Percentiles rank a stretch among this genome's conserved stretches.
These are phyloP conservation scores for Augiades crinisus DNA, from an alignment of 2,888 invertebrate species.

Conservation along the genomic window DNA sequence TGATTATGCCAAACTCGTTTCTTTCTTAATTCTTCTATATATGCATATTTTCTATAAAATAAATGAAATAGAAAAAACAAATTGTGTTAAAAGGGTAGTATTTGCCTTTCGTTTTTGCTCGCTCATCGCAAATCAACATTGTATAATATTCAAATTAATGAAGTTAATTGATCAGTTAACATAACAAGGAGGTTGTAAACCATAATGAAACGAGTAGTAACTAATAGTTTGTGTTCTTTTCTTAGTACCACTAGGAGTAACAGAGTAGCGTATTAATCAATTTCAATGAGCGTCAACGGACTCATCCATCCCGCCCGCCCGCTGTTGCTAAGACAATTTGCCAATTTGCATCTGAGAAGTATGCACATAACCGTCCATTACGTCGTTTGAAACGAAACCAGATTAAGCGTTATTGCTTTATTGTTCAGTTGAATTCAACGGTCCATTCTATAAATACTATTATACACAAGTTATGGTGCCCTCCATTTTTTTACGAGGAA, in stretches of 20 bases:
- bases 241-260: slow-evolving; percentile 16
- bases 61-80: no score
- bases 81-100: no score
- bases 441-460: not conserved
- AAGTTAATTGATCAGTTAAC: no score
- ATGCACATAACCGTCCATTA: slow-evolving; percentile 16
- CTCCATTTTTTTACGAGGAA: not conserved
- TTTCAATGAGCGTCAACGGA: slow-evolving; percentile 44
- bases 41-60: no score
- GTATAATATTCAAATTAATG: no score
- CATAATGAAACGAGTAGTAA: not conserved
- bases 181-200: no score
- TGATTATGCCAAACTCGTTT: no score
- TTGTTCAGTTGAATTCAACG: not conserved
- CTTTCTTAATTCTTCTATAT: no score
- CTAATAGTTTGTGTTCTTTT: not conserved
- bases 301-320: slow-evolving; percentile 38
- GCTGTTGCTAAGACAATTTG: slow-evolving; percentile 48
- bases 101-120: no score
- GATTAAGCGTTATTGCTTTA: not conserved
- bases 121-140: no score
- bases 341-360: slow-evolving; percentile 37
- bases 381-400: not conserved
- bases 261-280: slow-evolving; percentile 34
- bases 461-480: not conserved